phyloP scores from a whole-genome alignment of 2,113 vertebrate species.

The Myxocyprinus asiaticus region DNA sequence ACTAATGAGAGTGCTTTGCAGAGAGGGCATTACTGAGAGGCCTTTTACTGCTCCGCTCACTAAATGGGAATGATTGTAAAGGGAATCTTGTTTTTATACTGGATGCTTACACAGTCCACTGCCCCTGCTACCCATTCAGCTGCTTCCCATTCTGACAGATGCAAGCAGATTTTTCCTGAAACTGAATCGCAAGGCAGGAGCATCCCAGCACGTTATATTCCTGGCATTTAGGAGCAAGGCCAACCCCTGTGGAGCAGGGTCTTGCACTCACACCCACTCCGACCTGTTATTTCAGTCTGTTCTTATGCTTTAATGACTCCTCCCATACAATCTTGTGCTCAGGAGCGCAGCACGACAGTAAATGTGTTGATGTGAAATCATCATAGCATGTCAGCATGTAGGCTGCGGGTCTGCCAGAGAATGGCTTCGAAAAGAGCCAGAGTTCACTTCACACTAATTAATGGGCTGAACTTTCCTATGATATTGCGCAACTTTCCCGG shows the following conservation, averaged over 20 bases:
- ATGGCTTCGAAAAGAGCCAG: slow-evolving; percentile 73
- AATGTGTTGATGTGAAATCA: slow-evolving; percentile 76
- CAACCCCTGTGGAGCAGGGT: slow-evolving; percentile 58
- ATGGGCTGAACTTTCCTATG: slow-evolving; percentile 74
- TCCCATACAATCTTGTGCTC: slow-evolving; percentile 1
- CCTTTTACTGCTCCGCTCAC: slow-evolving; percentile 49
- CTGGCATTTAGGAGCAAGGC: slow-evolving; percentile 73
- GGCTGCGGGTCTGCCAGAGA: slow-evolving; percentile 60
- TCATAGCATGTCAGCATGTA: slow-evolving; percentile 71
- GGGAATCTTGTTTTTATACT: slow-evolving; percentile 80
- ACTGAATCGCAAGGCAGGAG: slow-evolving; percentile 63
- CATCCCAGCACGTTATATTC: slow-evolving; percentile 64
- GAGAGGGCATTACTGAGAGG: neutral
- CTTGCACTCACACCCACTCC: slow-evolving; percentile 45
- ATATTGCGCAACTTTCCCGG: slow-evolving; percentile 73
- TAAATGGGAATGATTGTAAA: slow-evolving; percentile 68
- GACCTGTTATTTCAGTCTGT: slow-evolving; percentile 32
- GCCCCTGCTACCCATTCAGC: slow-evolving; percentile 27
- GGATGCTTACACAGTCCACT: slow-evolving; percentile 66
- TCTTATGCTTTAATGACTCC: neutral
- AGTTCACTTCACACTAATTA: slow-evolving; percentile 83
- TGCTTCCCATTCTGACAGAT: slow-evolving; percentile 71
- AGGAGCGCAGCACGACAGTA: slow-evolving; percentile 48
- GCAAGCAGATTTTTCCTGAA: slow-evolving; percentile 78
- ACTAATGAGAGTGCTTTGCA: slow-evolving; percentile 64